phyloP scores from a whole-genome alignment of 2,888 invertebrate genomes.

The Amblyjoppa proteus region DNA sequence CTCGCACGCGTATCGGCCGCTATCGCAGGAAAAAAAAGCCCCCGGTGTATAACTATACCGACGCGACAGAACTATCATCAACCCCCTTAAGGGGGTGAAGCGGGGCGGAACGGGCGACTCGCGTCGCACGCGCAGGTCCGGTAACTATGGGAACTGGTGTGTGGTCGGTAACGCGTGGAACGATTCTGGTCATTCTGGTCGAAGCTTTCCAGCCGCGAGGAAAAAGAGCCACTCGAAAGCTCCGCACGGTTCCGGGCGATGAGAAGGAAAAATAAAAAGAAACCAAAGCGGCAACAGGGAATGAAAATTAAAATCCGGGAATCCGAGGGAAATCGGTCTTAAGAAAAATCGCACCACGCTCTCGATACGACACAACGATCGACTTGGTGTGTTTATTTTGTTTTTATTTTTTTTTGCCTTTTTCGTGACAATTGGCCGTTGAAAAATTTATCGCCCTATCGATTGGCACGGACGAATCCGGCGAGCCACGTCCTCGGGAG shows the following conservation, averaged over 20 bases:
- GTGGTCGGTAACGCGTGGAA: conserved; percentile 41
- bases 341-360: no score
- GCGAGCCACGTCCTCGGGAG: neutral
- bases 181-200: conserved; percentile 59
- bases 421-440: neutral
- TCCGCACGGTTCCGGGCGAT: conserved; percentile 4
- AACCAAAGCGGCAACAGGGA: neutral
- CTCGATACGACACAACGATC: no score
- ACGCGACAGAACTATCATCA: conserved; percentile 3
- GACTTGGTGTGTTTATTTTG: no score
- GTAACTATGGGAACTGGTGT: conserved; percentile 65
- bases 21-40: neutral
- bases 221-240: conserved; percentile 23
- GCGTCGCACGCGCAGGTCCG: conserved; percentile 42
- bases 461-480: conserved; percentile 7
- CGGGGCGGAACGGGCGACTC: neutral
- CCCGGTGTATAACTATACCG: neutral
- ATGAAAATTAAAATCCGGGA: neutral
- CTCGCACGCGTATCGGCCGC: conserved; percentile 36
- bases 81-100: neutral
- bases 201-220: conserved; percentile 51
- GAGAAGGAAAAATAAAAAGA: conserved; percentile 3
- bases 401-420: neutral
- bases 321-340: neutral
- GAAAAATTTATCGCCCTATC: neutral